Percentiles rank a stretch among this genome's conserved stretches.
phyloP scores from a whole-genome alignment of 1,140 invertebrate species.

The Drosophila eugracilis region DNA sequence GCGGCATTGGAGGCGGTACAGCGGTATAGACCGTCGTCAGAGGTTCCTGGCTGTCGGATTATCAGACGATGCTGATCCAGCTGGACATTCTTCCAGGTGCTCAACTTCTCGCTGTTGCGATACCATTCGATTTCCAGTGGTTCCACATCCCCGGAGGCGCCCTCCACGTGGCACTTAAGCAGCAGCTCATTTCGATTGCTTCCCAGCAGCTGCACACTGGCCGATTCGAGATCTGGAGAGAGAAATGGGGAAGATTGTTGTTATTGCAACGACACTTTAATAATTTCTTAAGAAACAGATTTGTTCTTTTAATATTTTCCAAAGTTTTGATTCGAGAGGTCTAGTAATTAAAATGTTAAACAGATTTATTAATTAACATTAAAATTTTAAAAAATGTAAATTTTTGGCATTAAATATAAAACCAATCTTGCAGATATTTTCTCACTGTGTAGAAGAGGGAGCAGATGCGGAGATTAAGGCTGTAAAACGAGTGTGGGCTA shows the following conservation, averaged over 20 bases:
- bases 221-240: slow-evolving; percentile 89
- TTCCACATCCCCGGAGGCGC: slow-evolving; percentile 86
- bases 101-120: slow-evolving; percentile 89
- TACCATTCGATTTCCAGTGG: slow-evolving; percentile 91
- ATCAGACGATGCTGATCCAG: slow-evolving; percentile 88
- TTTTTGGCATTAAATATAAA: too few relatives aligned
- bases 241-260: slow-evolving; percentile 7
- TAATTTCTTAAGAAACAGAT: too few relatives aligned
- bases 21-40: slow-evolving; percentile 90
- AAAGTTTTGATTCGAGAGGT: too few relatives aligned
- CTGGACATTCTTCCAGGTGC: slow-evolving; percentile 87
- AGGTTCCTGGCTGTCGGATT: slow-evolving; percentile 86
- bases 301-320: too few relatives aligned
- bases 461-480: slow-evolving; percentile 10
- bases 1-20: slow-evolving; percentile 91
- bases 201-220: slow-evolving; percentile 88
- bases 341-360: too few relatives aligned
- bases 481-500: slow-evolving; percentile 21
- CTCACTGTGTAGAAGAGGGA: neutral
- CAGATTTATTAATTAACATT: too few relatives aligned
- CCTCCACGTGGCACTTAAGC: slow-evolving; percentile 90
- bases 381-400: too few relatives aligned
- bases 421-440: neutral
- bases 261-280: neutral
- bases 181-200: slow-evolving; percentile 87